Base-by-base conservation (phyloP, 2,797 vertebrate species). In the Botia almorhae region DNA sequence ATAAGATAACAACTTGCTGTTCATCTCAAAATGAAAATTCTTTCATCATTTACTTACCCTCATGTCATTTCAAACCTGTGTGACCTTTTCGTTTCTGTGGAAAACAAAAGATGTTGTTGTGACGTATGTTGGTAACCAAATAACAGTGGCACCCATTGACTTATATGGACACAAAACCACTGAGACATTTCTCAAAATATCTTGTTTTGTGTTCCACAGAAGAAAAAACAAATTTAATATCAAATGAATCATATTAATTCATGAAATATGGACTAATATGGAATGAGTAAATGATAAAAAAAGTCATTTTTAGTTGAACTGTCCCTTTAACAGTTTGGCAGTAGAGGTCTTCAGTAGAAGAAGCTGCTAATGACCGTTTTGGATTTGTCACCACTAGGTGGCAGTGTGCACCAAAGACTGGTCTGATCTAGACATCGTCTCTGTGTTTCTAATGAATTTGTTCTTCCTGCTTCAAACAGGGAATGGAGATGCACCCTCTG, bases 321-420 rank as follows among this genome's bases (percentile, higher is more conserved):
- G 33, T 33, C 33, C 4, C 33, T 26, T 26, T 69, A 16, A 51
- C 21, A 50, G 23, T 26, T 26, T 26, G 23, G 23, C 23, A 26
- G 19, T 50, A 29, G 14, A 26, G 23, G 23, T 26, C 23, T 26
- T 26, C 23, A 26, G 23, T 26, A 26, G 23, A 26, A 26, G 23
- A 26, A 26, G 23, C 23, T 26, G 23, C 23, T 26, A 26, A 26
- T 26, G 23, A 26, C 23, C 23, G 23, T 1, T 26, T 1, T 26
- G 23, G 23, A 26, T 26, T 26, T 43, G 19, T 64, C 7, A 55
- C 90, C 93, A 93, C 91, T 88, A 85, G 92, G 80, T 89, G 90
- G 90, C 88, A 93, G 87, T 92, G 85, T 92, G 87, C 81, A 83
- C 61, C 78, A 65, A 67, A 55, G 19, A 46, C 78, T 73, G 50